phyloP scores from a whole-genome alignment of 2,113 vertebrate genomes.

The Labeo rohita region DNA sequence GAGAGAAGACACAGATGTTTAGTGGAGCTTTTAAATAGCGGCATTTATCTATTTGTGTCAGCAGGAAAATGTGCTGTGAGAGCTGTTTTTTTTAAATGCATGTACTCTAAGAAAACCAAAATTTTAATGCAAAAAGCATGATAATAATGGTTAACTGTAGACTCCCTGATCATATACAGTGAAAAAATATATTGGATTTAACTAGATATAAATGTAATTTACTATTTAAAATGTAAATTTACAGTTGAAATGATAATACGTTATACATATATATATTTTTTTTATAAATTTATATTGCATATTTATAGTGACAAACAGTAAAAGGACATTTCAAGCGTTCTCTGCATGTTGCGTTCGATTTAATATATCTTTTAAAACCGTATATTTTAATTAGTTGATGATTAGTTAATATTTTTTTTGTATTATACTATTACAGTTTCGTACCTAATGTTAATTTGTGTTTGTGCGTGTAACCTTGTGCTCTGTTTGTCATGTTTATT shows the following conservation, averaged over 20 bases:
- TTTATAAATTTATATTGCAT: background rate
- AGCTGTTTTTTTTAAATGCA: background rate
- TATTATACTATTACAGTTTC: background rate
- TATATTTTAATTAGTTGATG: no score
- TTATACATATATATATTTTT: background rate
- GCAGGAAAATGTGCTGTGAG: background rate
- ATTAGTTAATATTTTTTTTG: no score
- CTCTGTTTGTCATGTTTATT: background rate
- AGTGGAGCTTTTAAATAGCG: background rate
- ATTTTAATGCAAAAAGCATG: background rate
- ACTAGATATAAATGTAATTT: background rate
- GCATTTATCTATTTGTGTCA: background rate
- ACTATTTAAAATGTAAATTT: background rate
- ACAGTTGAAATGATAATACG: background rate
- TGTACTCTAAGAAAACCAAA: background rate
- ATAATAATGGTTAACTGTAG: background rate
- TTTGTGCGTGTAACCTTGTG: background rate
- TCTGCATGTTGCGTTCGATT: no score
- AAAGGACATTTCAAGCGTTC: background rate
- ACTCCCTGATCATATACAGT: background rate
- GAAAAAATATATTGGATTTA: background rate
- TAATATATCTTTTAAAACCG: background rate
- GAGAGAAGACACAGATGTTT: slow-evolving; percentile 21
- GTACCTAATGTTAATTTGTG: background rate
- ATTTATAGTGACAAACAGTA: background rate